Evolutionary conservation across 2,888 invertebrate species (phyloP).

Genomic region (Linyphia triangularis): DNA sequence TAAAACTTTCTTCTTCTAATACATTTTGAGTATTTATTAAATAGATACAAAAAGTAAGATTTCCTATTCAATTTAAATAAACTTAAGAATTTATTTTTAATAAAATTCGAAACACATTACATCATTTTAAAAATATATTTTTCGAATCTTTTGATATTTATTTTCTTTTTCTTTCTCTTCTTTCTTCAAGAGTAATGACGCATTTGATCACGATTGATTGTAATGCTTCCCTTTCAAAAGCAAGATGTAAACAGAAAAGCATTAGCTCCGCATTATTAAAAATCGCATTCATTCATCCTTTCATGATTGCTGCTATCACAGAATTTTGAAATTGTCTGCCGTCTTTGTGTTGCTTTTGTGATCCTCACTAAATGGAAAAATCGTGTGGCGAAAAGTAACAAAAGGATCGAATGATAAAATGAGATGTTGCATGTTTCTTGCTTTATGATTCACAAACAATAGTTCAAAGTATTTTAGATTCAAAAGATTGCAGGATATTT

Average conservation of each 20-base stretch:
- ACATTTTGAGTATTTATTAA: too few relatives aligned
- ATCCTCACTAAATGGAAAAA: conserved; percentile 36
- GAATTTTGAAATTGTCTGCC: conserved; percentile 5
- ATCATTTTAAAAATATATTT: too few relatives aligned
- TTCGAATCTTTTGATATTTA: not conserved
- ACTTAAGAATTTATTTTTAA: too few relatives aligned
- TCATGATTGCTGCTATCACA: not conserved
- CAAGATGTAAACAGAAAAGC: conserved; percentile 30
- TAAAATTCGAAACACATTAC: too few relatives aligned
- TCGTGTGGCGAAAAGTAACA: conserved; percentile 38
- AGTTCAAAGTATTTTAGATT: conserved; percentile 29
- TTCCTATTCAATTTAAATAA: too few relatives aligned
- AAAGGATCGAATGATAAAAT: conserved; percentile 41
- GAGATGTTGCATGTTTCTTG: conserved; percentile 41
- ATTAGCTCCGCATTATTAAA: conserved; percentile 38
- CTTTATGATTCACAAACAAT: conserved; percentile 66
- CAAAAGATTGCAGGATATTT: too few relatives aligned
- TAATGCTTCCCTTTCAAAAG: not conserved
- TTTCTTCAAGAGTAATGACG: not conserved
- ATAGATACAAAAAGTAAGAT: too few relatives aligned
- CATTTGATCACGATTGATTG: conserved; percentile 4
- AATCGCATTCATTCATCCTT: conserved; percentile 29
- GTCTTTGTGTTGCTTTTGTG: conserved; percentile 38
- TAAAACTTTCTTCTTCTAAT: too few relatives aligned
- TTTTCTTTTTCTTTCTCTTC: not conserved